phyloP scores from a whole-genome alignment of 2,797 vertebrate genomes.

The Scyliorhinus canicula region DNA sequence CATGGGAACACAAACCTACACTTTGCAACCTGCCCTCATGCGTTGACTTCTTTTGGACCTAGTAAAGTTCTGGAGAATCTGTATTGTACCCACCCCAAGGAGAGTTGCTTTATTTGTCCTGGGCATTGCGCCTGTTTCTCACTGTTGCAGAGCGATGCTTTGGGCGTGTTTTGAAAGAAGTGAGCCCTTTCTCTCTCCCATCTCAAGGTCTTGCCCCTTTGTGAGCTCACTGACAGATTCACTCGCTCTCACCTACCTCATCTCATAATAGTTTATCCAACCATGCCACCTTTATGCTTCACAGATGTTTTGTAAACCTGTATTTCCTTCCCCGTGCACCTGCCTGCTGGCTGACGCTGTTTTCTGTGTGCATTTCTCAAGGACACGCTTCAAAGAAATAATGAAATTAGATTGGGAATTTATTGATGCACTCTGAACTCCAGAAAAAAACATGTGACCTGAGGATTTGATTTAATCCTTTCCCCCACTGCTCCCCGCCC shows the following conservation, averaged over 20 bases:
- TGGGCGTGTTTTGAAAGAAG: neutral
- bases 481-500: no score
- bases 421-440: neutral
- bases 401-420: neutral
- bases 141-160: neutral
- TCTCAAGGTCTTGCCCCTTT: neutral
- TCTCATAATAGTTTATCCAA: neutral
- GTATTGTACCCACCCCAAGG: no score
- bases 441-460: neutral
- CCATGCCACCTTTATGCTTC: neutral
- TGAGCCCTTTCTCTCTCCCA: neutral
- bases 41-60: no score
- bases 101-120: no score
- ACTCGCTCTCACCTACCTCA: neutral
- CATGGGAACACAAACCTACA: no score
- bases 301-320: neutral
- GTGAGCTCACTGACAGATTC: neutral
- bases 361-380: neutral
- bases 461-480: neutral
- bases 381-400: neutral
- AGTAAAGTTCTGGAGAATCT: no score
- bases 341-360: neutral
- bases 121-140: no score
- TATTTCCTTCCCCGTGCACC: neutral
- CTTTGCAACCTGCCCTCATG: no score